Base-by-base conservation (phyloP, 2,888 invertebrate genomes). In the Phymatocera aterrima region DNA sequence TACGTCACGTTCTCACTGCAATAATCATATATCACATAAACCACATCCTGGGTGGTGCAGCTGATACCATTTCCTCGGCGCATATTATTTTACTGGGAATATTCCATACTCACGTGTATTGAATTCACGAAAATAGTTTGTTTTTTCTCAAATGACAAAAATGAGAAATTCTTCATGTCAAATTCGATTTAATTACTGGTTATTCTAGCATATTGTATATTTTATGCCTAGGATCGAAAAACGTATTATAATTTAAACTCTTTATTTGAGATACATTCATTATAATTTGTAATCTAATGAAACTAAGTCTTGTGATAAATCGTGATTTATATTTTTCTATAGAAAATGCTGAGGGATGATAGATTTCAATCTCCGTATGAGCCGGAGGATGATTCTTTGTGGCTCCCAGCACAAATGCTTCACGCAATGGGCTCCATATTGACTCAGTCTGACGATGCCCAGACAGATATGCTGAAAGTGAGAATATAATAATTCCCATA, bases 281-380 rank as follows among this genome's bases (percentile, higher is more conserved):
- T n/a, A n/a, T n/a, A n/a, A n/a, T n/a, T n/a, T n/a, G 12, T 34
- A 5, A 31, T 34, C 31, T 6, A 1, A 5, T 60, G 28, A 3
- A 28, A 28, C 6, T 31, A 28, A 31, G 24, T n/a, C 24, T 15
- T 34, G 4, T 28, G 37, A 37, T 46, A 15, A 61, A 51, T 64
- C 10, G 51, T 0, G 15, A 48, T 80, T 78, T 43, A 43, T 74
- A 28, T 80, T 40, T 78, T 82, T n/a, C 85, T 85, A 0, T 90
- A 98, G 98, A 95, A 96, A 93, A 94, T 98, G 85, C 93, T 98
- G 34, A 94, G 97, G 82, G 98, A 98, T 91, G 97, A 97, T 88
- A 93, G 97, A 79, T 98, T 98, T 89, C 97, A 97, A 89, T 94
- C 97, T 21, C 96, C 96, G 31, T 94, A 96, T 82, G 98, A 98